Evolutionary conservation across 2,888 invertebrate species (phyloP).

Genomic region (Agriopis leucophaearia): DNA sequence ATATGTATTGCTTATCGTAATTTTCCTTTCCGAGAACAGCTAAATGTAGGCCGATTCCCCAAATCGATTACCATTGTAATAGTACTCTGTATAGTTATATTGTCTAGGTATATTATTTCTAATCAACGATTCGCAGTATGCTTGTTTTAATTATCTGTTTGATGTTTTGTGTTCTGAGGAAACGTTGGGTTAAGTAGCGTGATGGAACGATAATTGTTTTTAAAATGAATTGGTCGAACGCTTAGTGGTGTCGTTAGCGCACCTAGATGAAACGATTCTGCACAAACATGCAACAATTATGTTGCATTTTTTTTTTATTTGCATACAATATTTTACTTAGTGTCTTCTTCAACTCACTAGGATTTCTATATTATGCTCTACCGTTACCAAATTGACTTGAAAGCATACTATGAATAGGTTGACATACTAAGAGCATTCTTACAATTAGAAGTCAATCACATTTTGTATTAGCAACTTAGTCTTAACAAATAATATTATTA

Average conservation of each 20-base stretch:
- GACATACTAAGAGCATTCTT: neutral
- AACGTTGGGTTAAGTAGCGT: constrained; percentile 50
- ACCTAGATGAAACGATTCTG: constrained; percentile 50
- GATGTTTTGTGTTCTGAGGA: constrained; percentile 30
- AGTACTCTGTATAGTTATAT: too few relatives aligned
- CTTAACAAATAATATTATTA: neutral
- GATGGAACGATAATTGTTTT: constrained; percentile 63
- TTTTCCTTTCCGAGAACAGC: constrained; percentile 20
- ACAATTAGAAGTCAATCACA: neutral
- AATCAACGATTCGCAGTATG: constrained; percentile 16
- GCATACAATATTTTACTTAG: constrained; percentile 24
- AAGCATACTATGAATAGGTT: neutral
- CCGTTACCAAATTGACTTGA: neutral
- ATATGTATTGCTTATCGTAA: constrained; percentile 10
- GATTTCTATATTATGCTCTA: too few relatives aligned
- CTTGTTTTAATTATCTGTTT: constrained; percentile 23
- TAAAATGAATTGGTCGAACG: constrained; percentile 56
- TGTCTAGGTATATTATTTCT: neutral
- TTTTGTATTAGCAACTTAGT: neutral
- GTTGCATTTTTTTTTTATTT: constrained; percentile 26
- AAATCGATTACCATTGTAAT: constrained; percentile 22
- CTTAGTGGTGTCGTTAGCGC: constrained; percentile 56
- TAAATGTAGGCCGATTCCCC: constrained; percentile 14
- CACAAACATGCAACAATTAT: constrained; percentile 54
- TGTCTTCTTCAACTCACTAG: constrained; percentile 20